A percentile compares a stretch with the other conserved stretches of the same genome.
These are phyloP conservation scores for Heliconius melpomene DNA, from an alignment of 1,140 invertebrate species.

Conservation along the genomic window DNA sequence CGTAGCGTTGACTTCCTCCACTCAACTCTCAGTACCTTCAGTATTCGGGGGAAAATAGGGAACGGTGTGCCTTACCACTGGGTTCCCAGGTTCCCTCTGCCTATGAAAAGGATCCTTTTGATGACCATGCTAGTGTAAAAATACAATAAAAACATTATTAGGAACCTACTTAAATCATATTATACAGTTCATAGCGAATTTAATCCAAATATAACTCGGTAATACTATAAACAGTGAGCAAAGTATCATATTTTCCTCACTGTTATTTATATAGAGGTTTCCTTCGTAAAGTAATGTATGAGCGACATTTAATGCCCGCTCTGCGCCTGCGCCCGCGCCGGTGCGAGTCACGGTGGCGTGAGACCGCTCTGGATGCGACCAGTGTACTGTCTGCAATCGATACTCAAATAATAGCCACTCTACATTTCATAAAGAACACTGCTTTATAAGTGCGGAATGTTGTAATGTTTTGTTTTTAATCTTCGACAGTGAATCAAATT, in stretches of 20 bases:
- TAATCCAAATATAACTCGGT: background rate
- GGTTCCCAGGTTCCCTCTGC: too few relatives aligned
- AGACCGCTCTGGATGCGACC: background rate
- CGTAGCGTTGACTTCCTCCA: too few relatives aligned
- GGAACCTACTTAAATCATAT: background rate
- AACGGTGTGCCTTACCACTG: too few relatives aligned
- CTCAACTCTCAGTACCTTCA: too few relatives aligned
- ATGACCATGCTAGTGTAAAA: background rate
- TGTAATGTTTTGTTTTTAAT: too few relatives aligned
- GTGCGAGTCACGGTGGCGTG: background rate
- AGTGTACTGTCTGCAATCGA: background rate
- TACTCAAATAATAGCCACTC: background rate
- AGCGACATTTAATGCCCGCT: background rate
- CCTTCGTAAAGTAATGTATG: background rate
- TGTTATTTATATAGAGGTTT: background rate
- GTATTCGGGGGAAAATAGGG: too few relatives aligned
- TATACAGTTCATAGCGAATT: background rate
- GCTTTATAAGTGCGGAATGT: too few relatives aligned
- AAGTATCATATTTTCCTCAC: slow-evolving; percentile 1
- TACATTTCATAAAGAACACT: background rate
- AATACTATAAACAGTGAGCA: background rate
- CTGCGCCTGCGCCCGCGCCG: background rate
- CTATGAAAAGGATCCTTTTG: background rate
- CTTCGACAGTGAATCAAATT: too few relatives aligned
- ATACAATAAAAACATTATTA: background rate